Evolutionary conservation across 2,113 vertebrate species (phyloP).

Genomic region (Triplophysa dalaica): DNA sequence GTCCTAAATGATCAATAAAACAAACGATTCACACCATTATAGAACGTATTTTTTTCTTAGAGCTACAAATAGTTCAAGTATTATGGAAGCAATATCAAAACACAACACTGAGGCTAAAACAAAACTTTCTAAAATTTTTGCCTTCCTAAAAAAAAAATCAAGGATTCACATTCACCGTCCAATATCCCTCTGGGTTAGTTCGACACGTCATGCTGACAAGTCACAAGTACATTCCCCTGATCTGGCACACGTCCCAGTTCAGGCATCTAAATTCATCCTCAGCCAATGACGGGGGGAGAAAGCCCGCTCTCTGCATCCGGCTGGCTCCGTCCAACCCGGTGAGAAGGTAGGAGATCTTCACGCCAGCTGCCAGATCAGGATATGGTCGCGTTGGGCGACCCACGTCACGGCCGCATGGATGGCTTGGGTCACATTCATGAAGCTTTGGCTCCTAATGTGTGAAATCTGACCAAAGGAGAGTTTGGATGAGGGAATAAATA

Average conservation of each 20-base stretch:
- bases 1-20: background rate
- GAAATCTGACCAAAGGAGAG: conserved; percentile 22
- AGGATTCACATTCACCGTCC: background rate
- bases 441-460: conserved; percentile 35
- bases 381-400: conserved; percentile 21
- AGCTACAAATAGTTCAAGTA: no score
- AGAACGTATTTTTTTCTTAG: no score
- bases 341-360: conserved; percentile 43
- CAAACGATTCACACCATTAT: background rate
- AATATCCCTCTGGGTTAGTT: conserved; percentile 2
- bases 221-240: conserved; percentile 65
- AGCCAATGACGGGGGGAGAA: conserved; percentile 71
- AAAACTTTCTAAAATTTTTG: no score
- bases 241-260: conserved; percentile 61
- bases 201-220: conserved; percentile 5
- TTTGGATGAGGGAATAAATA: conserved; percentile 18
- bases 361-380: conserved; percentile 50
- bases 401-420: conserved; percentile 36
- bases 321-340: conserved; percentile 51
- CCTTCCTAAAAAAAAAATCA: conserved; percentile 24
- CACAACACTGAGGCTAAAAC: no score
- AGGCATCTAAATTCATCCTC: conserved; percentile 70
- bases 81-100: no score
- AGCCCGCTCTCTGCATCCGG: conserved; percentile 71
- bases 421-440: background rate